Evolutionary conservation across 1,140 invertebrate species (phyloP).

Genomic region (Leptestheria dahalacensis): DNA sequence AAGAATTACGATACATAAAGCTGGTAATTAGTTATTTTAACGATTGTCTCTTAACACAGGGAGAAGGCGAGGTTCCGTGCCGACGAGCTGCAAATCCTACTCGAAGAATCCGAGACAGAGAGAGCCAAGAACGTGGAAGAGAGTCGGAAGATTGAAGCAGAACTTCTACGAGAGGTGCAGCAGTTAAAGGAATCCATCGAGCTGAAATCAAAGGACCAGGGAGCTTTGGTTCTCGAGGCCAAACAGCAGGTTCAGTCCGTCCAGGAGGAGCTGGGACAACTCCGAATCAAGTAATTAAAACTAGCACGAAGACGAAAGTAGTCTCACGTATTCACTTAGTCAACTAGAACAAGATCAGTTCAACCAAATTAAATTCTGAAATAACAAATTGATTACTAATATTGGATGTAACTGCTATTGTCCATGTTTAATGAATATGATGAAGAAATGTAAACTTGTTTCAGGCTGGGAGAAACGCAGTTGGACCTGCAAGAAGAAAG

Average conservation of each 20-base stretch:
- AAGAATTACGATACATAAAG: too few species aligned
- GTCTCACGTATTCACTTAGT: too few species aligned
- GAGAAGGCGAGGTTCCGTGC: conserved; percentile 6
- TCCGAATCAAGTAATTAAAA: background rate
- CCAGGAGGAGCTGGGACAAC: background rate
- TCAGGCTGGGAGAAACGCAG: background rate
- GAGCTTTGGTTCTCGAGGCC: too few species aligned
- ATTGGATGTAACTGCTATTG: too few species aligned
- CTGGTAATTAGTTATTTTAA: too few species aligned
- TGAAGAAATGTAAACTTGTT: background rate
- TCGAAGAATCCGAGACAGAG: conserved; percentile 14
- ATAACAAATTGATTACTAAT: too few species aligned
- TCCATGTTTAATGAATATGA: background rate
- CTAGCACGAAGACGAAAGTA: too few species aligned
- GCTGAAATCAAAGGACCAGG: too few species aligned
- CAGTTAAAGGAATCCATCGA: background rate
- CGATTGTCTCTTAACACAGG: too few species aligned
- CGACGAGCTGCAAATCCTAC: conserved; percentile 14
- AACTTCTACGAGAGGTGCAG: background rate
- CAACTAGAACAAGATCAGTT: too few species aligned
- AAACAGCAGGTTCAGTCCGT: too few species aligned
- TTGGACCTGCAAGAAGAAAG: conserved; percentile 9
- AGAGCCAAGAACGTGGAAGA: background rate
- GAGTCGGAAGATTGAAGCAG: background rate
- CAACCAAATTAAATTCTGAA: too few species aligned